Conservation (phyloP, 2,113 vertebrate genomes). For the Trochalopteron elliotii region DNA sequence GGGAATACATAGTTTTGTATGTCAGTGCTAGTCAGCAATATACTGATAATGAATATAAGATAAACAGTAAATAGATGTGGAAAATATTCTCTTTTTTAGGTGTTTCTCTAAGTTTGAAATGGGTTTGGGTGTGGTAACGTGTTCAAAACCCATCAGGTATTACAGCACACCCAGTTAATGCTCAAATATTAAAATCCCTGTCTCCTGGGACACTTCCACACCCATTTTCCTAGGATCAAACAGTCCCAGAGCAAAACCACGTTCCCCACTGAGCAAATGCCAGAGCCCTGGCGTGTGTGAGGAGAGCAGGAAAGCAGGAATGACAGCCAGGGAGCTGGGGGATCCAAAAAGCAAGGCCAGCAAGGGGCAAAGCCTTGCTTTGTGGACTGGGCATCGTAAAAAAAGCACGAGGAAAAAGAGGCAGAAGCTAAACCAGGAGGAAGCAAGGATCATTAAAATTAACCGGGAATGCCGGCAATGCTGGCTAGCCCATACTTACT, state of each 20-base stretch:
- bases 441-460: conserved; percentile 61
- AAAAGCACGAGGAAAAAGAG: conserved; percentile 37
- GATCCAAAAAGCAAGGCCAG: conserved; percentile 68
- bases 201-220: background rate
- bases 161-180: background rate
- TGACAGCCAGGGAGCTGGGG: conserved; percentile 50
- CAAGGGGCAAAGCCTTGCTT: conserved; percentile 26
- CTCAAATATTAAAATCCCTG: background rate
- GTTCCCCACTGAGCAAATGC: background rate
- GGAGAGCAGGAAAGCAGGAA: conserved; percentile 59
- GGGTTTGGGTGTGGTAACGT: background rate
- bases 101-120: background rate
- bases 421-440: conserved; percentile 63
- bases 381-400: background rate
- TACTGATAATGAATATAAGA: background rate
- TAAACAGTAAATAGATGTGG: background rate
- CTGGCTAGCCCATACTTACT: conserved; percentile 82
- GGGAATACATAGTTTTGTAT: accelerated
- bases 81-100: background rate
- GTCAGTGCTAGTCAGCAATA: background rate
- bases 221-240: background rate
- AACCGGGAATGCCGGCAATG: conserved; percentile 53
- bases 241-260: background rate
- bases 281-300: background rate
- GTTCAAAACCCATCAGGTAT: background rate